These are phyloP conservation scores for Hemiscyllium ocellatum DNA, from an alignment of 2,113 vertebrate species.

Conservation along the genomic window DNA sequence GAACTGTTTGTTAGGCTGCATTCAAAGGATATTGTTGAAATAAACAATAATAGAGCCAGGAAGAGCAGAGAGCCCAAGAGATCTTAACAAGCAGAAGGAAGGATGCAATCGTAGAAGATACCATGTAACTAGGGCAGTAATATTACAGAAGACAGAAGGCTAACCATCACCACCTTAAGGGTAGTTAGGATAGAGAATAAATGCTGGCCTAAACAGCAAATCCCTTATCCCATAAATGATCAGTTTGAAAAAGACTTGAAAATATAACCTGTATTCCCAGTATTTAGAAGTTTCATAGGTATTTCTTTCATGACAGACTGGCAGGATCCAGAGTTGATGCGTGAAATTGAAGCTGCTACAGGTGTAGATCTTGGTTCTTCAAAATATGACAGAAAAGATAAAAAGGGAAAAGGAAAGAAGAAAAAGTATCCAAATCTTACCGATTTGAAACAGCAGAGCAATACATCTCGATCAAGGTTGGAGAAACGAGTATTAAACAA, in stretches of 20 bases:
- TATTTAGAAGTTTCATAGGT: neutral
- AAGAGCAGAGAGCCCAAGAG: no score
- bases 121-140: neutral
- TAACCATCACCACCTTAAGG: neutral
- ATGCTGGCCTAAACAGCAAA: no score
- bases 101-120: neutral
- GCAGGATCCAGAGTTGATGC: constrained; percentile 79
- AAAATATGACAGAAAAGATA: constrained; percentile 48
- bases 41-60: neutral
- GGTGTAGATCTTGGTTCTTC: constrained; percentile 80
- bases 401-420: constrained; percentile 61
- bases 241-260: neutral
- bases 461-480: constrained; percentile 73
- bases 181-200: no score
- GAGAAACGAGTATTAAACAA: constrained; percentile 85
- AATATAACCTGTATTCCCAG: neutral
- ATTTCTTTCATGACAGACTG: constrained; percentile 62
- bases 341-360: constrained; percentile 78
- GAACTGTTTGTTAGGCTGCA: no score
- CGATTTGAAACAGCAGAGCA: constrained; percentile 69
- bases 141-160: neutral
- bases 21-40: no score
- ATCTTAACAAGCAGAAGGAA: no score
- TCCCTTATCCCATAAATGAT: no score
- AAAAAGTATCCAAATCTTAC: constrained; percentile 77